Base-by-base conservation (phyloP, 2,888 invertebrate genomes). In the Ichneumoninae sp. region DNA sequence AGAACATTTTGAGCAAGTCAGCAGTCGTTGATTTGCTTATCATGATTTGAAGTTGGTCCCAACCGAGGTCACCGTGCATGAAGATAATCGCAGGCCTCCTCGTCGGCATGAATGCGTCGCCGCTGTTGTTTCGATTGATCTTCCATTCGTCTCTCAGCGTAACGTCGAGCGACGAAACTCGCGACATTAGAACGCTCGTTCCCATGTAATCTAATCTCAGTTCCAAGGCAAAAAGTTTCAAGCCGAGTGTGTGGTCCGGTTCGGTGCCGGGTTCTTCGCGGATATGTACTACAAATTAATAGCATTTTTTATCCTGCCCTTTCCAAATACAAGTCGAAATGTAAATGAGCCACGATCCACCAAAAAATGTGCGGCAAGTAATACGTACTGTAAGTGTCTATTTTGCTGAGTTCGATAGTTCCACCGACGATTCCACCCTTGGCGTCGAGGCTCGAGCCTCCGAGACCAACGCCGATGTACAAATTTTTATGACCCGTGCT, bases 401-500 rank as follows among this genome's bases (percentile, higher is more conserved):
- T 97, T 92, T 97, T 96, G 87, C 97, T 96, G 54, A 99, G 96
- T 93, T 98, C 97, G 90, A 99, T 97, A 89, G 97, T 97, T 33
- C 99, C 99, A 92, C 99, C 99, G 40, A 99, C 99, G 91, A 99
- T 99, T 88, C 99, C 99, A 77, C 98, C 98, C 94, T 98, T 97
- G 16, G 99, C 99, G 93, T 99, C 99, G 78, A 99, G 95, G 88
- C 97, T 96, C 0, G 99, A 98, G 40, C 98, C 97, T 13, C 97
- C 98, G 80, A 99, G 95, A 84, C 98, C 98, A 54, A 98, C 95
- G 68, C 97, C 97, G 83, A 98, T 96, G 93, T 97, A 97, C 95
- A 99, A 96, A 94, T 99, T 98, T 93, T 98, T 98, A 93, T 98
- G 98, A 0, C 98, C 98, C 1, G 97, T 97, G 93, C 98, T 98